phyloP scores from a whole-genome alignment of 2,113 vertebrate genomes.

The Pseudonaja textilis region DNA sequence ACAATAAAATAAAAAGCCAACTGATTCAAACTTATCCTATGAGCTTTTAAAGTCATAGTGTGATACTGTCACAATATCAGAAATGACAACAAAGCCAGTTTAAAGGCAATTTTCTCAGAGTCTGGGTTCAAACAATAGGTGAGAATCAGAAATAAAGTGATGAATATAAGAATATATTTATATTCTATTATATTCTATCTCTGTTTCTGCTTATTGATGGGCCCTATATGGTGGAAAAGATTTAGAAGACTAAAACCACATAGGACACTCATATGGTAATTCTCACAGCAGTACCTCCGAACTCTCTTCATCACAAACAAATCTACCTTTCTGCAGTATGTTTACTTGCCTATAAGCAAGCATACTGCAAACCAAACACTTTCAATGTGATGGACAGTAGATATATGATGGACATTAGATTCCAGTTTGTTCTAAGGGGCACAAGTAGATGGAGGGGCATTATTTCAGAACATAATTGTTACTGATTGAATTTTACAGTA shows the following conservation, averaged over 20 bases:
- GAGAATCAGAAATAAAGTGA: slow-evolving; percentile 25
- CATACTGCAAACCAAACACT: neutral
- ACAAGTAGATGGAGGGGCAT: neutral
- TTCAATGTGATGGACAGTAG: neutral
- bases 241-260: neutral
- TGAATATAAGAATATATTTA: neutral
- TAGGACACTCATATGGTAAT: neutral
- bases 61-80: slow-evolving; percentile 29
- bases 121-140: neutral
- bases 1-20: slow-evolving; percentile 34
- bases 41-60: slow-evolving; percentile 17
- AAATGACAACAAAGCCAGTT: slow-evolving; percentile 27
- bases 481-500: neutral
- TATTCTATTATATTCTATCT: neutral
- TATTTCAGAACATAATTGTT: neutral
- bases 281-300: neutral
- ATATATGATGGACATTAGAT: too few species aligned
- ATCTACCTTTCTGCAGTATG: neutral
- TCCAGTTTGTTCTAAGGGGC: neutral
- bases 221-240: neutral
- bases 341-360: neutral
- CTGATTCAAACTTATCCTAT: slow-evolving; percentile 13
- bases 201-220: neutral
- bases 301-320: neutral
- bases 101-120: slow-evolving; percentile 7